phyloP scores from a whole-genome alignment of 2,113 vertebrate genomes.

The Hypomesus transpacificus region DNA sequence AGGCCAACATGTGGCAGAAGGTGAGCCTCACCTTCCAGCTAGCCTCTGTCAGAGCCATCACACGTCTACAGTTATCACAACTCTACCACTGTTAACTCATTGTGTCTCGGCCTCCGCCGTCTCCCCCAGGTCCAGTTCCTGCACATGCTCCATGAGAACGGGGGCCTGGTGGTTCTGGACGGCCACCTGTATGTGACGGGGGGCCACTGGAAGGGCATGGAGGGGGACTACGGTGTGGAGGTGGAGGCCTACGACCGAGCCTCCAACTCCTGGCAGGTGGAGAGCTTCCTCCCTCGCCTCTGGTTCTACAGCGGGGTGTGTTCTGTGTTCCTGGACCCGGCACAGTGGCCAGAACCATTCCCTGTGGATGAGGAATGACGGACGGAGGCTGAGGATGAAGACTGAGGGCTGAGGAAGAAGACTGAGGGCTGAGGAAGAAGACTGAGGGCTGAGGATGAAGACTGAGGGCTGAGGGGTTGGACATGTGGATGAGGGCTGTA shows the following conservation, averaged over 20 bases:
- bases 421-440: too few species aligned
- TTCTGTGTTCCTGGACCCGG: conserved; percentile 84
- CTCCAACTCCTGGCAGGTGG: conserved; percentile 78
- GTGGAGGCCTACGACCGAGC: conserved; percentile 85
- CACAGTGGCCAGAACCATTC: conserved; percentile 81
- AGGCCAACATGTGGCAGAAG: conserved; percentile 96
- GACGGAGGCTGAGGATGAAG: background rate
- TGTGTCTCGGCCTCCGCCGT: too few species aligned
- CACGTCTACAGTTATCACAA: too few species aligned
- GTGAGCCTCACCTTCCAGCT: conserved; percentile 53
- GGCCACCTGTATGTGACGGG: conserved; percentile 82
- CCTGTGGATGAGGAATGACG: conserved; percentile 37
- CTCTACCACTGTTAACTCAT: too few species aligned
- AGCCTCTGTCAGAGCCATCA: too few species aligned
- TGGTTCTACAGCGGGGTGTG: conserved; percentile 92
- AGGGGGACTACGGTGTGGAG: conserved; percentile 89
- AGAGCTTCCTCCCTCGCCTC: conserved; percentile 81
- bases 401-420: background rate
- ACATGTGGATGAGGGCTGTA: too few species aligned
- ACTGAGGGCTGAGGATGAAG: too few species aligned
- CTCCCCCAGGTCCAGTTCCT: conserved; percentile 83
- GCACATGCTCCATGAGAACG: conserved; percentile 92
- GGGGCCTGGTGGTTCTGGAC: conserved; percentile 81
- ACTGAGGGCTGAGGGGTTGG: too few species aligned
- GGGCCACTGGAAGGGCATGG: conserved; percentile 95